Evolutionary conservation across 2,888 invertebrate species (phyloP).

Genomic region (Diplazon laetatorius): DNA sequence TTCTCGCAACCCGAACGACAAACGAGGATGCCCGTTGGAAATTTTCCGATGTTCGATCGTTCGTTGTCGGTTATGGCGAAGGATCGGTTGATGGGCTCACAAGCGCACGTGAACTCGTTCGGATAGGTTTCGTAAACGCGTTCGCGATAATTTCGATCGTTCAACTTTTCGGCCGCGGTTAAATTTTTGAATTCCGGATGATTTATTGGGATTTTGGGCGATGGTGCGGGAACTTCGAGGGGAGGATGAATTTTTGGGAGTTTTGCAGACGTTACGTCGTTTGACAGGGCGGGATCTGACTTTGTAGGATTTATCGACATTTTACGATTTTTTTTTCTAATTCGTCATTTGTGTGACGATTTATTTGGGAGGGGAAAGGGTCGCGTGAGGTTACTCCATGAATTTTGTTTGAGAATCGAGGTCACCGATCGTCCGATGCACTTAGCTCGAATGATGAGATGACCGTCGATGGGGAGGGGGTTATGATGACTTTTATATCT

Average conservation of each 20-base stretch:
- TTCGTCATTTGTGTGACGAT: constrained; percentile 1
- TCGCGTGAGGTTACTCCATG: constrained; percentile 20
- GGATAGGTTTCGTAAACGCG: constrained; percentile 73
- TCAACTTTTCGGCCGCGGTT: constrained; percentile 76
- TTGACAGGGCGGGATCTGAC: constrained; percentile 27
- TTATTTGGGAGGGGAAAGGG: background rate
- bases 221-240: constrained; percentile 66
- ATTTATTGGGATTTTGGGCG: constrained; percentile 67
- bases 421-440: constrained; percentile 23
- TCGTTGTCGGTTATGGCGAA: constrained; percentile 23
- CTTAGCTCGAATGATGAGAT: constrained; percentile 34
- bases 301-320: constrained; percentile 9
- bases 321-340: constrained; percentile 35
- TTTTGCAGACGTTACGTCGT: background rate
- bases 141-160: constrained; percentile 73
- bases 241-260: constrained; percentile 28
- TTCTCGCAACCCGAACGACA: constrained; percentile 71
- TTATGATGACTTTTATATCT: constrained; percentile 33
- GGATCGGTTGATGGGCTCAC: constrained; percentile 48
- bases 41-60: background rate
- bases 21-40: constrained; percentile 48
- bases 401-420: constrained; percentile 46
- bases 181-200: constrained; percentile 71
- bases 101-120: constrained; percentile 74
- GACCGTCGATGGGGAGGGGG: constrained; percentile 3